Evolutionary conservation across 2,888 invertebrate species (phyloP).

Genomic region (Antitype chi): DNA sequence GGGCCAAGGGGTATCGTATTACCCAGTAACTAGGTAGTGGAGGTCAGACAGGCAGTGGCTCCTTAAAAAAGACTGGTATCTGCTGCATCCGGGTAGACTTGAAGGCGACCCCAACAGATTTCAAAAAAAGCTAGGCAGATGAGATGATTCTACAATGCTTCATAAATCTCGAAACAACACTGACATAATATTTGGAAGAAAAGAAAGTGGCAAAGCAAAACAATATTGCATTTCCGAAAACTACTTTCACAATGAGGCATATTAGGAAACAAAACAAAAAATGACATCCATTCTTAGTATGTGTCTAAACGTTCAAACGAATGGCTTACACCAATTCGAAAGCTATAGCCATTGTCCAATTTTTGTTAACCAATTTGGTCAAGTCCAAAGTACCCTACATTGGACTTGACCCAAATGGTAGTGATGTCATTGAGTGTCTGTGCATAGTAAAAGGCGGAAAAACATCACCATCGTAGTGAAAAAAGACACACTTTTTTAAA

Average conservation of each 20-base stretch:
- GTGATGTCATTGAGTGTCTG: conserved; percentile 24
- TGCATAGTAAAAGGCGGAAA: background rate
- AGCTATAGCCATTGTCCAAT: conserved; percentile 28
- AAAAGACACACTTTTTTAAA: background rate
- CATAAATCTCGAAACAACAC: background rate
- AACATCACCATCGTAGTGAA: background rate
- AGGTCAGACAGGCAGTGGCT: no score
- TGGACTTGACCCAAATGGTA: no score
- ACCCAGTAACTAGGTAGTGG: no score
- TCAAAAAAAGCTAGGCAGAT: no score
- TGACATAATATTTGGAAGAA: background rate
- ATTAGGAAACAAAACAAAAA: conserved; percentile 4
- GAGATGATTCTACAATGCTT: background rate
- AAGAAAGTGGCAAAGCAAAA: conserved; percentile 13
- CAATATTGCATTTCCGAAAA: background rate
- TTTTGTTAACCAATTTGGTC: conserved; percentile 26
- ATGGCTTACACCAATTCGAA: conserved; percentile 33
- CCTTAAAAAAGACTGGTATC: no score
- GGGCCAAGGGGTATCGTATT: no score
- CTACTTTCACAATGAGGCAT: conserved; percentile 21
- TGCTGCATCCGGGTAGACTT: no score
- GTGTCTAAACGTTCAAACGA: background rate
- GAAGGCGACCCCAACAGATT: no score
- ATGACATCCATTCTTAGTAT: background rate
- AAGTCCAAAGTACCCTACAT: conserved; percentile 13